A percentile compares a stretch with the other conserved stretches of the same genome.
phyloP scores from a whole-genome alignment of 2,888 invertebrate species.

The Rhagium mordax region DNA sequence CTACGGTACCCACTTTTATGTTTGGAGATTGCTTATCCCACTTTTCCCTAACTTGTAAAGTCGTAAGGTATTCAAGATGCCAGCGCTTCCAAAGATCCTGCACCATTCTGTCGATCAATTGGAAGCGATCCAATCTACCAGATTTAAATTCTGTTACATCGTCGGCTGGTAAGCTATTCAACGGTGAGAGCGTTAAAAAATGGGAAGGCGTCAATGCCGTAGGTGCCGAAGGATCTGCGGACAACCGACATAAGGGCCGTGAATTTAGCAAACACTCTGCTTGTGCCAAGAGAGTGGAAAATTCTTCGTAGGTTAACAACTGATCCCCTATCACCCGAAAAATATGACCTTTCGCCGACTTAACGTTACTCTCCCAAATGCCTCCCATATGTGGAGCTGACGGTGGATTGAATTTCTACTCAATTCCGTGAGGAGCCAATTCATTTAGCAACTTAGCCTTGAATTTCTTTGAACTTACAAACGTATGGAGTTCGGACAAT shows the following conservation, averaged over 20 bases:
- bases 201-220: conserved; percentile 1
- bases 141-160: not conserved
- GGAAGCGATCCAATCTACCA: conserved; percentile 24
- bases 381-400: conserved; percentile 40
- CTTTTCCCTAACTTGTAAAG: conserved; percentile 18
- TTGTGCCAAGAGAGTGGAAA: conserved; percentile 49
- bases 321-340: conserved; percentile 43
- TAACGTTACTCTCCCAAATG: conserved; percentile 37
- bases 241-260: conserved; percentile 44
- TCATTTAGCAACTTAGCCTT: not conserved
- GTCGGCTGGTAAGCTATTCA: conserved; percentile 15
- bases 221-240: conserved; percentile 1
- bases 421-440: conserved; percentile 5
- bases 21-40: conserved; percentile 2
- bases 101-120: conserved; percentile 21
- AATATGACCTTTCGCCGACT: conserved; percentile 34
- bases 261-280: conserved; percentile 56
- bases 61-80: conserved; percentile 16
- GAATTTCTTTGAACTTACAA: not conserved
- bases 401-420: conserved; percentile 37
- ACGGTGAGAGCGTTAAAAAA: conserved; percentile 24
- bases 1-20: conserved; percentile 14
- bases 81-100: conserved; percentile 33
- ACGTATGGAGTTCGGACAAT: not conserved
- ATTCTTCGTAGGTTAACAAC: conserved; percentile 52